Evolutionary conservation across 2,113 vertebrate genomes (phyloP).

Genomic region (Andinoacara biseriatus): DNA sequence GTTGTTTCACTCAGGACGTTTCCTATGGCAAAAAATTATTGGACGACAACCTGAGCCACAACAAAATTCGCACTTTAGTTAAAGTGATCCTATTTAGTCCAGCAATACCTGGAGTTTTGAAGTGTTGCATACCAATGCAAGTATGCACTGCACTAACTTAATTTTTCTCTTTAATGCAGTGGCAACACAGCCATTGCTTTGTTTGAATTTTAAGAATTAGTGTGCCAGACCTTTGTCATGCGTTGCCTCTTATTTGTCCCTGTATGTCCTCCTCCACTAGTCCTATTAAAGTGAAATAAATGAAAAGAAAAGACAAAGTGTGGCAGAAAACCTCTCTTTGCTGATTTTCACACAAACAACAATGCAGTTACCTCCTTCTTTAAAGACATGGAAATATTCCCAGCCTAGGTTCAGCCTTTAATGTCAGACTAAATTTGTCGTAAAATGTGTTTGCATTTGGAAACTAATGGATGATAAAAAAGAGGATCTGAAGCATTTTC

Average conservation of each 20-base stretch:
- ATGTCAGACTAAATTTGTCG: background rate
- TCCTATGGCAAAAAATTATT: background rate
- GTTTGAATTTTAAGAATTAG: background rate
- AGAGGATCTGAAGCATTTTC: background rate
- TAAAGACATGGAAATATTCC: background rate
- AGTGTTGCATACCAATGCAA: background rate
- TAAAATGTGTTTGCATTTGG: background rate
- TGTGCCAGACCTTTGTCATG: background rate
- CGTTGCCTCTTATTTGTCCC: background rate
- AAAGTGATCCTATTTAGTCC: background rate
- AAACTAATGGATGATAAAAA: background rate
- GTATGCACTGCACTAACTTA: background rate
- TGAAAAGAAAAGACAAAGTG: background rate
- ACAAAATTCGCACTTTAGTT: background rate
- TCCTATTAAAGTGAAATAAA: background rate
- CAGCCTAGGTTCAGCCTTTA: background rate
- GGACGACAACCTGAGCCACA: background rate
- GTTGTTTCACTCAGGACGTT: background rate
- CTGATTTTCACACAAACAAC: background rate
- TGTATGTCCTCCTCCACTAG: background rate
- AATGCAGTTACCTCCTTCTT: background rate
- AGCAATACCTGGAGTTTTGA: background rate
- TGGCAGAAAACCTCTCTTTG: background rate
- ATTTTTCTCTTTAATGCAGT: background rate
- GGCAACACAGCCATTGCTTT: background rate